These are phyloP conservation scores for Promerops cafer DNA, from an alignment of 2,113 vertebrate species.

Conservation along the genomic window DNA sequence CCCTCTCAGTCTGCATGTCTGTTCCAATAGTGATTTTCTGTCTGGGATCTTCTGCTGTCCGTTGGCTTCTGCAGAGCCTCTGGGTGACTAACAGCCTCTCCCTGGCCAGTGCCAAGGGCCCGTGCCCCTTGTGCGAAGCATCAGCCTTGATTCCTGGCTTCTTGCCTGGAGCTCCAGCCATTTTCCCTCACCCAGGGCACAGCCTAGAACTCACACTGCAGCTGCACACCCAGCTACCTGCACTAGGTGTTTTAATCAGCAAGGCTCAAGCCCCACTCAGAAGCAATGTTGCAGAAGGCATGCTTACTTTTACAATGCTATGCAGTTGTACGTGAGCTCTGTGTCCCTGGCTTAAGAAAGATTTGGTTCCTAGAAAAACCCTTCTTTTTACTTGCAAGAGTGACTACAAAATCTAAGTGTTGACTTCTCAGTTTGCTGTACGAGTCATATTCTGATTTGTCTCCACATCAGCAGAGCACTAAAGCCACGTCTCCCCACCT, in stretches of 20 bases:
- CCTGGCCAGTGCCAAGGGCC: background rate
- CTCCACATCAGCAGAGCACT: background rate
- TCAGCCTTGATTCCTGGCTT: accelerated
- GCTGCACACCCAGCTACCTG: background rate
- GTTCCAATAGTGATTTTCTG: background rate
- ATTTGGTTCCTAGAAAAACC: background rate
- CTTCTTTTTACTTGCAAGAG: background rate
- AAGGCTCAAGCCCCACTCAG: background rate
- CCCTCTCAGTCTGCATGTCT: accelerated
- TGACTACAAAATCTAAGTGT: background rate
- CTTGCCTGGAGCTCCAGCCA: background rate
- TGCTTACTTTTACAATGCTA: background rate
- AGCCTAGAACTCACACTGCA: background rate
- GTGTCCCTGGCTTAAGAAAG: background rate
- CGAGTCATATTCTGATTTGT: background rate
- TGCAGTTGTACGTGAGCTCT: background rate
- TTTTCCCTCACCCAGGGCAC: background rate
- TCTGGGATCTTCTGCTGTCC: background rate
- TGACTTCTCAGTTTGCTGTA: background rate
- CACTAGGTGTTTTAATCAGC: background rate
- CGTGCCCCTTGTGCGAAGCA: accelerated
- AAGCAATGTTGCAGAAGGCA: background rate
- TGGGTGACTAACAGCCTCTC: background rate
- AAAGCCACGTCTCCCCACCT: background rate
- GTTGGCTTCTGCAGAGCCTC: background rate